Base-by-base conservation (phyloP, 1,140 invertebrate species). In the Panulirus ornatus region DNA sequence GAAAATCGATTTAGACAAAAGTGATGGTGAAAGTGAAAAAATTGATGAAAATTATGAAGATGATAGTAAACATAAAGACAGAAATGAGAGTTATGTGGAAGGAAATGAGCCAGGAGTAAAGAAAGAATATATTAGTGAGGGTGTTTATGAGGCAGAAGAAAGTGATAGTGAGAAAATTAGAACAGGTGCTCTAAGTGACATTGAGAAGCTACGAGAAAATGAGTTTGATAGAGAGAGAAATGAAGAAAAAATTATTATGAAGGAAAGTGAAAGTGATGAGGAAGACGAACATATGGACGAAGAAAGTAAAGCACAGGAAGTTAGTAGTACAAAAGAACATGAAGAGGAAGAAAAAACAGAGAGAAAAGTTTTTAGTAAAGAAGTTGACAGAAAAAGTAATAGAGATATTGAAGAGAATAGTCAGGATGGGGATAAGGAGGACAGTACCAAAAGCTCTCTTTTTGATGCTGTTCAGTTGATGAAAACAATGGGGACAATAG, bases 391-490 rank as follows among this genome's bases (percentile, higher is more conserved):
- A 86, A 78, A 71, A 51, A 70, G 11, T 38, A 36, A 82, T 47
- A 34, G 38, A 76, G 51, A 76, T 1, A 66, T 38, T 78, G 44
- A 47, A 3, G n/a, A 42, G 19, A 76, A 22, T 38, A 86, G 42
- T 22, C 44, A 63, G 16, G 36, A 54, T 63, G 30, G 63, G n/a
- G 44, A 86, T 14, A 66, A 89, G n/a, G 81, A 89, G 34, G 58
- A 84, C 9, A 40, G 73, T 71, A 76, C 22, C 22, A 44, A 27
- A 40, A 84, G 63, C 79, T 83, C 91, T 19, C 85, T 90, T 76
- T 91, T 88, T 85, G 91, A 90, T 66, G 87, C 84, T 66, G 91
- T 92, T n/a, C 71, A 87, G 63, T 44, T 90, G 19, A 86, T 88
- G 79, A 87, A 92, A 66, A 90, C 85, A 3, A 88, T 88, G 73